These are phyloP conservation scores for Orchesella flavescens DNA, from an alignment of 2,888 invertebrate species.

Conservation along the genomic window DNA sequence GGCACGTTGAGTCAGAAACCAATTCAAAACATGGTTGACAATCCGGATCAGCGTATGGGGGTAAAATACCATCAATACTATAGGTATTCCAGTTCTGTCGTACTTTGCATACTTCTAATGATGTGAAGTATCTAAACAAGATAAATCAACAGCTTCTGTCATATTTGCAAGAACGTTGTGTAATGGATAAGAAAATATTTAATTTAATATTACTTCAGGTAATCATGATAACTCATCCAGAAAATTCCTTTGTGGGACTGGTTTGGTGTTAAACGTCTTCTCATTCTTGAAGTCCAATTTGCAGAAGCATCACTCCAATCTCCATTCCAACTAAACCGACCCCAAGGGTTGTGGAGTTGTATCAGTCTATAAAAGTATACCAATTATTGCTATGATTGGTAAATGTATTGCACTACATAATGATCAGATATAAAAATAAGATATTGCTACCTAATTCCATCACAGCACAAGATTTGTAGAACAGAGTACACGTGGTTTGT, in stretches of 20 bases:
- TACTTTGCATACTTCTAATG: conserved; percentile 97
- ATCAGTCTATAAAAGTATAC: conserved; percentile 75
- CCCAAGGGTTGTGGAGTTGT: conserved; percentile 97
- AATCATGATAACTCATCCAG: conserved; percentile 97
- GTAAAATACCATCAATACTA: conserved; percentile 41
- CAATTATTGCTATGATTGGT: too few species aligned
- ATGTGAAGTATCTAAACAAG: conserved; percentile 87
- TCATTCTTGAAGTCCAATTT: conserved; percentile 81
- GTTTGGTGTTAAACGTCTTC: conserved; percentile 83
- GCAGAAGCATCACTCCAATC: conserved; percentile 89
- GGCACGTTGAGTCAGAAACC: conserved; percentile 1
- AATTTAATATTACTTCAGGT: conserved; percentile 82
- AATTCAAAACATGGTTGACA: conserved; percentile 60
- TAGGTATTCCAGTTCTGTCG: conserved; percentile 35
- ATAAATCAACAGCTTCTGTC: background rate
- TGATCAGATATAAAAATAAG: too few species aligned
- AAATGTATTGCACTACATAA: too few species aligned
- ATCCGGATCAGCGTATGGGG: conserved; percentile 40
- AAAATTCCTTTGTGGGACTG: conserved; percentile 92
- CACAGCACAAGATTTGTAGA: conserved; percentile 88
- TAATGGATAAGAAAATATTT: too few species aligned
- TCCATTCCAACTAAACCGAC: conserved; percentile 97
- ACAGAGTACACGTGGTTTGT: conserved; percentile 94
- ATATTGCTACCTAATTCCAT: conserved; percentile 43
- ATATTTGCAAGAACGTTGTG: background rate